Evolutionary conservation across 2,797 vertebrate genomes (phyloP).

Genomic region (Pantherophis vulpinus): DNA sequence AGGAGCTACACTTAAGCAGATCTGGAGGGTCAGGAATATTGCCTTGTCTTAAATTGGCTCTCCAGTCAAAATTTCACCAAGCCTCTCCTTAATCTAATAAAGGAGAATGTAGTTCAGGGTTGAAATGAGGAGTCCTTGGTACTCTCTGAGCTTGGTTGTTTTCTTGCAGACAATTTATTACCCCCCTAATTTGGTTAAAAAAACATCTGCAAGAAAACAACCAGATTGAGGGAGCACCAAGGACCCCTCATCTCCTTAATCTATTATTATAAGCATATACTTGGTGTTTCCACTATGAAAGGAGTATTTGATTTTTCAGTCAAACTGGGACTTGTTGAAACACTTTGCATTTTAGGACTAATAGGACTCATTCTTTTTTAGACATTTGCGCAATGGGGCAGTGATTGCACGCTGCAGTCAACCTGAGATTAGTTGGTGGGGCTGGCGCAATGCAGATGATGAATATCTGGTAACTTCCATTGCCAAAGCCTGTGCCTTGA

Average conservation of each 20-base stretch:
- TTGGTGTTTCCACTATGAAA: too few relatives aligned
- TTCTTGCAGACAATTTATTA: background rate
- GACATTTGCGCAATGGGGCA: conserved; percentile 89
- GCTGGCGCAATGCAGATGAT: conserved; percentile 96
- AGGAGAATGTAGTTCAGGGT: background rate
- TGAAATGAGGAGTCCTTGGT: background rate
- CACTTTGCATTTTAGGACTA: background rate
- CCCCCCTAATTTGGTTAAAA: background rate
- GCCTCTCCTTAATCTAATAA: background rate
- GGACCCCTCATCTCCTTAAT: background rate
- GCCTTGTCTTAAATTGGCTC: background rate
- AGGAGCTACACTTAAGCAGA: background rate
- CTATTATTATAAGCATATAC: background rate
- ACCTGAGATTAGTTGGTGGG: conserved; percentile 99
- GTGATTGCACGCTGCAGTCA: conserved; percentile 97
- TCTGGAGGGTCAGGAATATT: background rate
- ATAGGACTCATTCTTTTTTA: conserved; percentile 54
- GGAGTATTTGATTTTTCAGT: background rate
- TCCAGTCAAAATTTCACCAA: background rate
- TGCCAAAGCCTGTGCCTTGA: conserved; percentile 95
- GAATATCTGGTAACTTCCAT: conserved; percentile 97
- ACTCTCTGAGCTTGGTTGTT: background rate
- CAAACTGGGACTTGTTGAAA: background rate
- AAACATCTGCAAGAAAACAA: background rate
- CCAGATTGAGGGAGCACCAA: background rate